A percentile compares a stretch with the other conserved stretches of the same genome.
Conservation (phyloP, 1,140 invertebrate species). For the Cyclina sinensis region DNA sequence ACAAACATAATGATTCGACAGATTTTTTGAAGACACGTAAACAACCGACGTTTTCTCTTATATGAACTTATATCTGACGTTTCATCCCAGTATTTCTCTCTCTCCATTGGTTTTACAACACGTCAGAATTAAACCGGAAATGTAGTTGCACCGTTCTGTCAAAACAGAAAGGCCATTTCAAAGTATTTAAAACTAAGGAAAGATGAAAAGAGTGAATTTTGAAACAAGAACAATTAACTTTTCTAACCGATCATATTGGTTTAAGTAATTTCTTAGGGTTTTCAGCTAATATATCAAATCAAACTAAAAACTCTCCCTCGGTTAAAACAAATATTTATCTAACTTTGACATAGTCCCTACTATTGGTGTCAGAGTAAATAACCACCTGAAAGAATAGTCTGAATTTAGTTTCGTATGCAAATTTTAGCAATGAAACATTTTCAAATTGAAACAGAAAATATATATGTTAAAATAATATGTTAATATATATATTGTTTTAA, state of each 20-base stretch:
- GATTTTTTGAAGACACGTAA: conserved; percentile 6
- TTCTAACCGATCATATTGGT: no score
- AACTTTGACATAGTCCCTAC: neutral
- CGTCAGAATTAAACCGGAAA: conserved; percentile 57
- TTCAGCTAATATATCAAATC: no score
- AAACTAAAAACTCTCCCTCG: no score
- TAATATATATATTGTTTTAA: no score
- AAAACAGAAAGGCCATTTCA: neutral
- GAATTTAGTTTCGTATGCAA: neutral
- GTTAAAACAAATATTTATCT: neutral
- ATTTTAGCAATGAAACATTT: no score
- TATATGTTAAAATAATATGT: no score
- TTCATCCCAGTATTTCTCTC: neutral
- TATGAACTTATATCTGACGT: conserved; percentile 26
- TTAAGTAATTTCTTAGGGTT: no score
- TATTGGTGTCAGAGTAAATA: neutral
- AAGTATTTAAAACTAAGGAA: neutral
- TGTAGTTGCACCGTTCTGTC: neutral
- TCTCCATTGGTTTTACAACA: conserved; percentile 64
- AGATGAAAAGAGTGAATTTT: no score
- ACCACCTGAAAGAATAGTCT: neutral
- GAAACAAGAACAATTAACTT: no score
- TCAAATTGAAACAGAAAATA: no score
- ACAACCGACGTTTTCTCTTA: neutral
- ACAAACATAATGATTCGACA: conserved; percentile 1